These are phyloP conservation scores for Corvus moneduloides DNA, from an alignment of 2,113 vertebrate species.

Conservation along the genomic window DNA sequence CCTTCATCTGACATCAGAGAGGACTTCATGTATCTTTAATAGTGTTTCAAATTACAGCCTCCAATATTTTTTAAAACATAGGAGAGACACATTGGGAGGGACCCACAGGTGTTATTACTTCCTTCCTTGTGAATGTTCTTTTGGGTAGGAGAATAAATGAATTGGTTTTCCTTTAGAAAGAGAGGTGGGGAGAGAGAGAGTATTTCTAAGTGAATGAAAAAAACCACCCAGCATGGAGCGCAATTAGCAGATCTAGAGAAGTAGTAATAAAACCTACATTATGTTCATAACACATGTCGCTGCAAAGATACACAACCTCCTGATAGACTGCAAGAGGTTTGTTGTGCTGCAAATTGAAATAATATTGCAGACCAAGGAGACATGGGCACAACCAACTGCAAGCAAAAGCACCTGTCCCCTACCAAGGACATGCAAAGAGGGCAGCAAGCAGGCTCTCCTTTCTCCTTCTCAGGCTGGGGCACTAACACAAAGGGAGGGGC, in stretches of 20 bases:
- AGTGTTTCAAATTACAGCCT: constrained; percentile 26
- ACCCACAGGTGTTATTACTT: constrained; percentile 39
- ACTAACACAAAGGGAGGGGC: not conserved
- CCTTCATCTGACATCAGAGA: not conserved
- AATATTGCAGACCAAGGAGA: not conserved
- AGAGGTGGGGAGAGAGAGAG: not conserved
- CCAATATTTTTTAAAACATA: constrained; percentile 59
- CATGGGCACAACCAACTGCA: not conserved
- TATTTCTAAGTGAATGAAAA: not conserved
- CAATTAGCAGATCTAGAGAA: constrained; percentile 18
- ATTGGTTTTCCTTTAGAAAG: constrained; percentile 36
- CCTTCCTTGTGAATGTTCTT: not conserved
- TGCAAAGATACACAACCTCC: not conserved
- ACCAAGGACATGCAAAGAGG: not conserved
- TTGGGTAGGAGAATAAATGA: constrained; percentile 22
- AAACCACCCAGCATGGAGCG: not conserved
- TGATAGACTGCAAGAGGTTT: not conserved
- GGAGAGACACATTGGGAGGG: constrained; percentile 11
- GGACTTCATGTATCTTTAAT: not conserved
- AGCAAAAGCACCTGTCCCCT: not conserved
- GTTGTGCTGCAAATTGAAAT: not conserved
- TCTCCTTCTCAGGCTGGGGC: not conserved
- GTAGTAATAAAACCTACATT: constrained; percentile 20
- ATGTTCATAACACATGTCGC: not conserved
- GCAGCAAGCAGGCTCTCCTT: not conserved